Conservation (phyloP, 2,888 invertebrate species). For the Nomada fabriciana region DNA sequence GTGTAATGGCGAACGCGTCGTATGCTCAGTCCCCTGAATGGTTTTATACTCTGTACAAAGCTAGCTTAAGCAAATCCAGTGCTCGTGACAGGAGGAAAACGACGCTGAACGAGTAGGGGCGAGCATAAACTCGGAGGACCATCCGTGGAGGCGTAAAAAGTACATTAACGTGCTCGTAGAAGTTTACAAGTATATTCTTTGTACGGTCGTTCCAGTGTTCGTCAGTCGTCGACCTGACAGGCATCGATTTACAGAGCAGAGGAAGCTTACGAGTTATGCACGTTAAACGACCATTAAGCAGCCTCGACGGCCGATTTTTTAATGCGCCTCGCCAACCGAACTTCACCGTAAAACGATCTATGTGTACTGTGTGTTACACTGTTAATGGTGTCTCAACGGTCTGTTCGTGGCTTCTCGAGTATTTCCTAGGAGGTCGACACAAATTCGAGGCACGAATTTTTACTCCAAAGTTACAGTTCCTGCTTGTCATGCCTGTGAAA, state of each 20-base stretch:
- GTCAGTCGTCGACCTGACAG: conserved; percentile 61
- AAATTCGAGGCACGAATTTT: conserved; percentile 40
- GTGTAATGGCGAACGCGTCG: background rate
- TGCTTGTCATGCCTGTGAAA: background rate
- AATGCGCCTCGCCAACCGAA: conserved; percentile 57
- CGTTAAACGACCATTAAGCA: conserved; percentile 69
- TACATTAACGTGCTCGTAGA: conserved; percentile 70
- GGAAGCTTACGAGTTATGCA: conserved; percentile 58
- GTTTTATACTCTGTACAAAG: too few relatives aligned
- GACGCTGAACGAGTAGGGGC: conserved; percentile 26
- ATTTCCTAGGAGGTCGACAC: conserved; percentile 52
- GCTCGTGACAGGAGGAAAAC: conserved; percentile 27
- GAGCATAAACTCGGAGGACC: conserved; percentile 62
- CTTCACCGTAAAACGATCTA: conserved; percentile 67
- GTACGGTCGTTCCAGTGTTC: conserved; percentile 53
- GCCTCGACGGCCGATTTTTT: conserved; percentile 66
- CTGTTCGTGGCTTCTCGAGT: conserved; percentile 58
- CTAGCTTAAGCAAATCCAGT: conserved; percentile 41
- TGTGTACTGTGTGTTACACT: conserved; percentile 35
- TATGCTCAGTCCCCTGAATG: background rate
- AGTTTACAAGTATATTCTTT: conserved; percentile 72
- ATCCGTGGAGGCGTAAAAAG: conserved; percentile 63
- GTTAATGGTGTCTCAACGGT: conserved; percentile 66
- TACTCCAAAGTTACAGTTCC: background rate
- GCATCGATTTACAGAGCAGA: conserved; percentile 68